Evolutionary conservation across 2,797 vertebrate species (phyloP), one percentile per base, ranked within the genome.

Genomic region (Schizothorax lantsangensis): DNA sequence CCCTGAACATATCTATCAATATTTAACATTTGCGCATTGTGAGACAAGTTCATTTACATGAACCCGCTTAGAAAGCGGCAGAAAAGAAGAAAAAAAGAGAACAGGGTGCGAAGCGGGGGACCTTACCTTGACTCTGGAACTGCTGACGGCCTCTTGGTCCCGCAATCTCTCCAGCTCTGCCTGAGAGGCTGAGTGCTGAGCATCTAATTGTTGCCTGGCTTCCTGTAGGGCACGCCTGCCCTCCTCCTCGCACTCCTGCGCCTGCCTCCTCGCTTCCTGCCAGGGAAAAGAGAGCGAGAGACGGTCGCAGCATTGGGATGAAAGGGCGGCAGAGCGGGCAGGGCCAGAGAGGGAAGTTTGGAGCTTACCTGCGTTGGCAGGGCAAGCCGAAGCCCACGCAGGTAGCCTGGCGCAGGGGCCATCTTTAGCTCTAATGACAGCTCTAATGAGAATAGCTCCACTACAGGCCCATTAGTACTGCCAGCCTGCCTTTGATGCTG

Each of bases 401-500:
- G 93, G 92, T 93, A 93, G 78, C 77, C 68, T 86, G 84, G 78
- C 14, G 9, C 74, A 88, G 88, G 91, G 71, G 92, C 93, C 91
- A 77, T 83, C 95, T 96, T 96, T 94, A 91, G 93, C 95, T 96
- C 94, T 95, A 96, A 97, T 97, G 96, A 97, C 96, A 97, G 95
- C 95, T 96, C 95, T 98, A 97, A 99, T 97, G 97, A 99, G 96
- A 96, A 96, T 93, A 94, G 94, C 96, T 96, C 96, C 95, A 94
- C 96, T 96, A 95, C 96, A 95, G 97, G 96, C 95, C 97, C 97
- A 97, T 98, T 98, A 98, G 90, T 91, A 96, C 97, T 96, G 97
- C 97, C 94, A 95, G 95, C 95, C 95, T 97, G 97, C 96, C 97
- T 99, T 99, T 98, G 97, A 99, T 98, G 97, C 95, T 96, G 96